Evolutionary conservation across 2,888 invertebrate species (phyloP), one percentile per base, ranked within the genome.

Genomic region (Caenorhabditis angaria): DNA sequence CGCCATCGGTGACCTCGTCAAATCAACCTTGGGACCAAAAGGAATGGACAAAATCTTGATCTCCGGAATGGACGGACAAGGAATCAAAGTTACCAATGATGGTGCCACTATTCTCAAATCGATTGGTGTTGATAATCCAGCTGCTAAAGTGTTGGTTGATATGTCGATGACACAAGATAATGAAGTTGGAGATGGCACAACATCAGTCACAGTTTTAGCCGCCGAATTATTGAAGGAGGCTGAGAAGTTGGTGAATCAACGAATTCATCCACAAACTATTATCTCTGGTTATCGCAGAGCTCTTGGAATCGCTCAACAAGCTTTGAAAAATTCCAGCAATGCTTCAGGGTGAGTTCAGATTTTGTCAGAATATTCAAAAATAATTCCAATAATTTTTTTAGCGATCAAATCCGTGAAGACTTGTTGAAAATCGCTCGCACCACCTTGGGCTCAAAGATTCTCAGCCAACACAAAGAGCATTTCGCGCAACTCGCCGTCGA

Each of bases 171-270:
- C 95, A 2, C 99, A 99, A 88, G 99, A 99, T 90, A 95, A 95
- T 88, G 99, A 99, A 91, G 97, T 99, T 69, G 99, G 99, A 54
- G 99, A 99, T 91, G 99, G 99, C 18, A 99, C 99, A n/a, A 99
- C 99, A 50, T 97, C 97, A 0, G 99, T 99, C 0, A 95, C 97
- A 62, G 97, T 96, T 51, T 89, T 92, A 90, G 97, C 97, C 81
- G 92, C 96, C 61, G 97, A 99, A 89, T 89, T 99, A 60, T 90
- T 99, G 4, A 81, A 89, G 87, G 96, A 97, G 56, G 97, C 97
- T 20, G 99, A 99, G 88, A 93, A 93, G 86, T 90, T 99, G 60
- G 91, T 99, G 67, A 93, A 93, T 63, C 93, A 94, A 89, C 95
- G 95, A 88, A 92, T 99, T 77, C 99, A 99, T 88, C 99, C 99